These are phyloP conservation scores for Watsonalla binaria DNA, from an alignment of 2,888 invertebrate genomes.

Conservation along the genomic window DNA sequence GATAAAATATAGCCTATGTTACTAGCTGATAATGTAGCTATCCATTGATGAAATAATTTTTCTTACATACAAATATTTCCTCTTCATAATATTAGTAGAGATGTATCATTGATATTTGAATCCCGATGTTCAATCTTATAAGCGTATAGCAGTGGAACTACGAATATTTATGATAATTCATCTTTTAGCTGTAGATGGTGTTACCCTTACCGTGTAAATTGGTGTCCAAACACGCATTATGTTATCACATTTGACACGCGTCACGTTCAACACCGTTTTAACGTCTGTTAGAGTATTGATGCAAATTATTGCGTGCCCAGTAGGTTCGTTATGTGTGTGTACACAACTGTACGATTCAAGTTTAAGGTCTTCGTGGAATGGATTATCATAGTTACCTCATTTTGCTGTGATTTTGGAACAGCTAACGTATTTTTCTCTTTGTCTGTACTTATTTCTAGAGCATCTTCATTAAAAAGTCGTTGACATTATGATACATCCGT, in stretches of 20 bases:
- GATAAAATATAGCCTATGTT: no score
- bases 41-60: no score
- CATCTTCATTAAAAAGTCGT: no score
- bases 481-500: no score
- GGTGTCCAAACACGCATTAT: constrained; percentile 6
- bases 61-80: no score
- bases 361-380: neutral
- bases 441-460: no score
- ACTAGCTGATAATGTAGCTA: no score
- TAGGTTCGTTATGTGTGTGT: neutral
- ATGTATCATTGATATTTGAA: no score
- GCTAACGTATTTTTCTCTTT: neutral
- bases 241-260: constrained; percentile 8
- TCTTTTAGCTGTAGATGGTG: neutral
- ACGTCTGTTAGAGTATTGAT: constrained; percentile 6
- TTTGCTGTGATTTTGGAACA: no score
- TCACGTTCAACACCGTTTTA: constrained; percentile 7
- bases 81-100: no score
- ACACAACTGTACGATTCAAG: constrained; percentile 1
- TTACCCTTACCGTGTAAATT: neutral
- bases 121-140: no score
- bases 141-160: neutral
- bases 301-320: constrained; percentile 11
- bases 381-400: neutral
- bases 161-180: neutral